Evolutionary conservation across 2,888 invertebrate genomes (phyloP).

Genomic region (Pollenia amentaria): DNA sequence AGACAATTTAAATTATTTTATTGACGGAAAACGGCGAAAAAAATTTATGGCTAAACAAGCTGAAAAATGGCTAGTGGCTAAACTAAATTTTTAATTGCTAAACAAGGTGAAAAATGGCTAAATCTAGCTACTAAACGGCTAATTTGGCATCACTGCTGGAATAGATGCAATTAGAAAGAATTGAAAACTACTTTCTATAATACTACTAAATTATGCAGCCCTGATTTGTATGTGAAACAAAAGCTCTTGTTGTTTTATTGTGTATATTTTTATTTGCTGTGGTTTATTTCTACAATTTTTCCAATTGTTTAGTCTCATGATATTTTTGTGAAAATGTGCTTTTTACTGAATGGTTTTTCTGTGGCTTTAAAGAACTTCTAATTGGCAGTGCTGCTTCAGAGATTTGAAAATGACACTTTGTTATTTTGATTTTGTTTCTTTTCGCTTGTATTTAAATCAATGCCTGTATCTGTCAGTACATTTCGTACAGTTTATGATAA

Average conservation of each 20-base stretch:
- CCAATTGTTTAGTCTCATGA: slow-evolving; percentile 55
- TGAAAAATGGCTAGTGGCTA: no score
- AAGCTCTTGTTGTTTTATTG: not conserved
- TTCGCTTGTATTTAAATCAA: not conserved
- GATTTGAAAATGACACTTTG: slow-evolving; percentile 71
- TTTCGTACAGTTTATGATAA: not conserved
- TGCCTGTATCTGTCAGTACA: slow-evolving; percentile 24
- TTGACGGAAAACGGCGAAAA: no score
- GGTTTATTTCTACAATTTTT: slow-evolving; percentile 16
- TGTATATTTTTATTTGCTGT: slow-evolving; percentile 5
- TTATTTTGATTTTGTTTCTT: slow-evolving; percentile 47
- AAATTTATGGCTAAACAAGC: no score
- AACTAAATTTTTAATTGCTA: no score
- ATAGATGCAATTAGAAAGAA: not conserved
- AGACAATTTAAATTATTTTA: no score
- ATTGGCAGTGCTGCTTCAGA: slow-evolving; percentile 70
- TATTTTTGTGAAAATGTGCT: slow-evolving; percentile 24
- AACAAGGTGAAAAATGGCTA: no score
- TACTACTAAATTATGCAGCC: slow-evolving; percentile 14
- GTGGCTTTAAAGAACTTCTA: slow-evolving; percentile 67
- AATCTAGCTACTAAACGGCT: not conserved
- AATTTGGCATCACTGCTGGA: not conserved
- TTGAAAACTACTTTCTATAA: not conserved
- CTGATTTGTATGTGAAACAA: not conserved
- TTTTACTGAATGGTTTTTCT: slow-evolving; percentile 45